phyloP scores from a whole-genome alignment of 2,888 invertebrate species.

The Vesta saturnalis region DNA sequence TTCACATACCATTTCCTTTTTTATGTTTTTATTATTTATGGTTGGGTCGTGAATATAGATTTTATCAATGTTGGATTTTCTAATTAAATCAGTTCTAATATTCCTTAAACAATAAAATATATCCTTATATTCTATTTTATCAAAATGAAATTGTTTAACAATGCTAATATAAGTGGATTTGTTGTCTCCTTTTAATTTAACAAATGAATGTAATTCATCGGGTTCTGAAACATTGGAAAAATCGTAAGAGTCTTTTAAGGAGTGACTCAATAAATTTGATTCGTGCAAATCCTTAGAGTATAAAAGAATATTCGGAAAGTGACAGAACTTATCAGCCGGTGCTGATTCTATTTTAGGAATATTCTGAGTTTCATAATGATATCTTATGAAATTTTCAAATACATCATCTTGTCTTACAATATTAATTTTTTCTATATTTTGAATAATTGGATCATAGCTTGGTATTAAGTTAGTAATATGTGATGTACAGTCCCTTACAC shows the following conservation, averaged over 20 bases:
- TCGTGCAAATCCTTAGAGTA: slow-evolving; percentile 13
- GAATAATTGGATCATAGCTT: no score
- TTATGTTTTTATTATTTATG: slow-evolving; percentile 13
- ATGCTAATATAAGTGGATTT: slow-evolving; percentile 5
- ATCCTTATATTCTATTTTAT: slow-evolving; percentile 14
- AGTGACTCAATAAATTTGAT: slow-evolving; percentile 2
- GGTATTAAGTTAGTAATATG: background rate
- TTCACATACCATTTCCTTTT: slow-evolving; percentile 14
- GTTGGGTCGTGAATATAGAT: background rate
- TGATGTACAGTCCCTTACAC: background rate
- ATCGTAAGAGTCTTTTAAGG: slow-evolving; percentile 2
- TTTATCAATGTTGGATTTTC: background rate
- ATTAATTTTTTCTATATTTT: no score
- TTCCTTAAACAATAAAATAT: slow-evolving; percentile 14
- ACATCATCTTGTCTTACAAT: slow-evolving; percentile 6
- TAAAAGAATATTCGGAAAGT: slow-evolving; percentile 7
- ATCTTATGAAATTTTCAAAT: slow-evolving; percentile 15
- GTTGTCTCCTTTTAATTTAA: background rate
- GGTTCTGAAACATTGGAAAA: background rate
- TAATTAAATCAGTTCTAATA: slow-evolving; percentile 10
- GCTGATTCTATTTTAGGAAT: background rate
- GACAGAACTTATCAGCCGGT: background rate
- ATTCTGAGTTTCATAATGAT: background rate
- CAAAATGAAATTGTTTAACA: slow-evolving; percentile 11
- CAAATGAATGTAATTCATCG: background rate